Evolutionary conservation across 2,888 invertebrate genomes (phyloP).

Genomic region (Monopis laevigella): DNA sequence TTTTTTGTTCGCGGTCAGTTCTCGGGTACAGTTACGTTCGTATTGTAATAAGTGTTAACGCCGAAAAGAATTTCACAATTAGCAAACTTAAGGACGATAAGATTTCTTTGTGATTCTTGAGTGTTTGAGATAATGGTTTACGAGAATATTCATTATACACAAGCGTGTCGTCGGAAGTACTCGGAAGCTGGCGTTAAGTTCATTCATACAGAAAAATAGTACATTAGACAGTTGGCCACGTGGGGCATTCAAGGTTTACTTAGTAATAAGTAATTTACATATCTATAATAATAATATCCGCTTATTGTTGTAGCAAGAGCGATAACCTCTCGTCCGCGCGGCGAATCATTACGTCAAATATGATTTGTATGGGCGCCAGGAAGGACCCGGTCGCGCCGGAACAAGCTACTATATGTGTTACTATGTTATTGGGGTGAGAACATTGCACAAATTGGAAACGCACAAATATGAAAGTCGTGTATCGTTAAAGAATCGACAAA

Average conservation of each 20-base stretch:
- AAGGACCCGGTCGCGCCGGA: no score
- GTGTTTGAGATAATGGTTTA: background rate
- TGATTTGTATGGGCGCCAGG: no score
- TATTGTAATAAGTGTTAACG: slow-evolving; percentile 40
- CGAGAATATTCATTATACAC: background rate
- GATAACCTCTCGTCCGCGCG: no score
- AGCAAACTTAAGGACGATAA: background rate
- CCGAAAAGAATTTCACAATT: slow-evolving; percentile 29
- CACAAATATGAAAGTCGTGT: no score
- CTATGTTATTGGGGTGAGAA: no score
- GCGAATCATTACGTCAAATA: no score
- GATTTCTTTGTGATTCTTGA: background rate
- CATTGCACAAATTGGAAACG: no score
- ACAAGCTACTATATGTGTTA: slow-evolving; percentile 3
- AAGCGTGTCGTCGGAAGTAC: no score
- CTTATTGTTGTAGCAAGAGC: slow-evolving; percentile 35
- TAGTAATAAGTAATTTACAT: background rate
- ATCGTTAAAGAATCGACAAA: slow-evolving; percentile 1
- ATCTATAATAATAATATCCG: slow-evolving; percentile 29
- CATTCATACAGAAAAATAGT: no score
- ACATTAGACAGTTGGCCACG: no score
- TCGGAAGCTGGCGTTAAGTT: no score
- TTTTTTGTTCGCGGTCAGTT: slow-evolving; percentile 53
- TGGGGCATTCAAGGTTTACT: no score
- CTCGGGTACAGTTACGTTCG: slow-evolving; percentile 45